Percentiles rank a stretch among this genome's conserved stretches.
phyloP scores from a whole-genome alignment of 2,888 invertebrate genomes.

The Sarcophaga caerulescens region DNA sequence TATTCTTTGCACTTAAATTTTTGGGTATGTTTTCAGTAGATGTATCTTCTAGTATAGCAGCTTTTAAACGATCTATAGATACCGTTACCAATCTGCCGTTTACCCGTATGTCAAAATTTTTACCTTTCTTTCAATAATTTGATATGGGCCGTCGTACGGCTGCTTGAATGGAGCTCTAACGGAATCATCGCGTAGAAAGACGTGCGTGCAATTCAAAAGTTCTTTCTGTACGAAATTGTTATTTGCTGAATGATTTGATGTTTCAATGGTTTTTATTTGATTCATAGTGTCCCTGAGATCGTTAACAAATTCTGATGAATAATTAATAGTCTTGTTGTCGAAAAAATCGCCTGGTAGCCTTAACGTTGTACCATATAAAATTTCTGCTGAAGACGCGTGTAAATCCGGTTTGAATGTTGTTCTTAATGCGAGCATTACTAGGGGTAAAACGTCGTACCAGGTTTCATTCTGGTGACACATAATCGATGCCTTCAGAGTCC shows the following conservation, averaged over 20 bases:
- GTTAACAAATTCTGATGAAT: too few species aligned
- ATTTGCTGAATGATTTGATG: constrained; percentile 18
- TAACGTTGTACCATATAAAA: constrained; percentile 22
- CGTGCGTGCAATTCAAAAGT: constrained; percentile 19
- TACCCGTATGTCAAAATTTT: constrained; percentile 29
- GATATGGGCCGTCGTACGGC: too few species aligned
- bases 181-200: not conserved
- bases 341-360: too few species aligned
- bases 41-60: constrained; percentile 29
- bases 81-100: constrained; percentile 22
- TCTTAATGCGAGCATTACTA: constrained; percentile 51
- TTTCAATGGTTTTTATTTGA: constrained; percentile 19
- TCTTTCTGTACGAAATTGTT: constrained; percentile 20
- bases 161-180: too few species aligned
- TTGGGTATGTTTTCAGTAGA: not conserved
- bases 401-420: constrained; percentile 53
- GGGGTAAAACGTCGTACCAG: constrained; percentile 44
- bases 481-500: too few species aligned
- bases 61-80: constrained; percentile 28
- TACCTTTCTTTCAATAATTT: constrained; percentile 6
- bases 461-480: not conserved
- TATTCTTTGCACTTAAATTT: too few species aligned
- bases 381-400: constrained; percentile 46
- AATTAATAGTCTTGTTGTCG: too few species aligned
- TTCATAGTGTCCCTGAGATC: not conserved